A percentile compares a stretch with the other conserved stretches of the same genome.
These are phyloP conservation scores for Tanytarsus gracilentus DNA, from an alignment of 2,888 invertebrate genomes.

Conservation along the genomic window DNA sequence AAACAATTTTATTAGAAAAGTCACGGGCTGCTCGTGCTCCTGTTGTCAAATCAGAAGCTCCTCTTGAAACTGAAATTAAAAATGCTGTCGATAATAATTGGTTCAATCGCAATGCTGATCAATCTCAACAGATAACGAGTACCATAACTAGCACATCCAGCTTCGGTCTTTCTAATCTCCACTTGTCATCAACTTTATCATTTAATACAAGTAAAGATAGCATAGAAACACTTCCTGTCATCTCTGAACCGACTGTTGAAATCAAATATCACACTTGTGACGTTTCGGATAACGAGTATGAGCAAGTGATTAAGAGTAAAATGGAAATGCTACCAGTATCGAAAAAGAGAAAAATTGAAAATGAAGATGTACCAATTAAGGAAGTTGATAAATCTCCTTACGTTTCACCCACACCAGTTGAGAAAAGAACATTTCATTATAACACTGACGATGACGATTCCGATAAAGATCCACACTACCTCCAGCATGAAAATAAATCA, in stretches of 20 bases:
- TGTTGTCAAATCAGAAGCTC: not conserved
- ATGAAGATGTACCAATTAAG: slow-evolving; percentile 29
- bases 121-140: slow-evolving; percentile 31
- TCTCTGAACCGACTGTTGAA: not conserved
- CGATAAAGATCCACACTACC: not conserved
- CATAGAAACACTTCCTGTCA: not conserved
- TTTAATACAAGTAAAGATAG: not conserved
- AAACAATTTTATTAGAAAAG: slow-evolving; percentile 38
- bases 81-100: slow-evolving; percentile 47
- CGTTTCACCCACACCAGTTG: not conserved
- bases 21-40: not conserved
- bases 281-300: slow-evolving; percentile 50
- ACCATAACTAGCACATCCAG: not conserved
- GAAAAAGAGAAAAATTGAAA: slow-evolving; percentile 41
- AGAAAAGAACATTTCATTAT: not conserved
- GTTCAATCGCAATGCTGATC: slow-evolving; percentile 45
- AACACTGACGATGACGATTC: slow-evolving; percentile 2
- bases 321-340: slow-evolving; percentile 45
- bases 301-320: slow-evolving; percentile 59
- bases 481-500: not conserved
- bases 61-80: not conserved
- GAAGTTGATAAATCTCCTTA: slow-evolving; percentile 31
- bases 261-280: slow-evolving; percentile 20
- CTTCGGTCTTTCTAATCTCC: slow-evolving; percentile 12
- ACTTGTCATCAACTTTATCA: not conserved